A percentile compares a stretch with the other conserved stretches of the same genome.
These are phyloP conservation scores for Merops nubicus DNA, from an alignment of 2,113 vertebrate species.

Conservation along the genomic window DNA sequence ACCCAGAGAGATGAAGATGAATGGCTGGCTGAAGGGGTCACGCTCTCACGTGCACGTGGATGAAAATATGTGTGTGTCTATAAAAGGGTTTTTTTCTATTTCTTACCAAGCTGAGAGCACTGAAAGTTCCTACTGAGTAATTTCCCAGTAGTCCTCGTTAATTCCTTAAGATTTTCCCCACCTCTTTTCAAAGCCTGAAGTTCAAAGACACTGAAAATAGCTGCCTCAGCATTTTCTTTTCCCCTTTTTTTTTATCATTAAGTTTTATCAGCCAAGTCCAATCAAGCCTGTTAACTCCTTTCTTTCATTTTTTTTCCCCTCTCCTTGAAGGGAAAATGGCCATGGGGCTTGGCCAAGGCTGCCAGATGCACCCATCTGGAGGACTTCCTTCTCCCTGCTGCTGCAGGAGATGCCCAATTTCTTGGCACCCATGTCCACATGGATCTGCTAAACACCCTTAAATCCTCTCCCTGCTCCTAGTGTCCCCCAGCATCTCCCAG, in stretches of 20 bases:
- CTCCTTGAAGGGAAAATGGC: neutral
- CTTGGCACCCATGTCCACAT: neutral
- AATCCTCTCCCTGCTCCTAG: neutral
- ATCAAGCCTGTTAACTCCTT: slow-evolving; percentile 55
- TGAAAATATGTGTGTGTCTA: neutral
- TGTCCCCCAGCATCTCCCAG: neutral
- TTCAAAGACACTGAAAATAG: slow-evolving; percentile 64
- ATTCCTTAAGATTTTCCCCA: slow-evolving; percentile 65
- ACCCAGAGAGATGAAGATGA: neutral
- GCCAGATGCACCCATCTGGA: neutral
- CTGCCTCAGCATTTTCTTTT: slow-evolving; percentile 67
- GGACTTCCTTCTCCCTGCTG: neutral
- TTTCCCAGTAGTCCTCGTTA: slow-evolving; percentile 73
- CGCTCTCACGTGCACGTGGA: accelerated
- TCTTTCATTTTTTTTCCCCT: neutral
- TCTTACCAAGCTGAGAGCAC: slow-evolving; percentile 12
- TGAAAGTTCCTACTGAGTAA: slow-evolving; percentile 20
- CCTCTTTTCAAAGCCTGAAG: slow-evolving; percentile 69
- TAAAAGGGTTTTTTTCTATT: neutral
- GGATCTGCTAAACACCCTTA: neutral
- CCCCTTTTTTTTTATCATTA: neutral
- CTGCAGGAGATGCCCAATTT: neutral
- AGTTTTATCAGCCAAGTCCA: slow-evolving; percentile 22
- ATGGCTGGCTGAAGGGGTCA: neutral
- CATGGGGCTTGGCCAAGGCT: neutral